Percentiles rank a stretch among this genome's conserved stretches.
Evolutionary conservation across 2,888 invertebrate genomes (phyloP).

Genomic region (Isotomurus palustris): DNA sequence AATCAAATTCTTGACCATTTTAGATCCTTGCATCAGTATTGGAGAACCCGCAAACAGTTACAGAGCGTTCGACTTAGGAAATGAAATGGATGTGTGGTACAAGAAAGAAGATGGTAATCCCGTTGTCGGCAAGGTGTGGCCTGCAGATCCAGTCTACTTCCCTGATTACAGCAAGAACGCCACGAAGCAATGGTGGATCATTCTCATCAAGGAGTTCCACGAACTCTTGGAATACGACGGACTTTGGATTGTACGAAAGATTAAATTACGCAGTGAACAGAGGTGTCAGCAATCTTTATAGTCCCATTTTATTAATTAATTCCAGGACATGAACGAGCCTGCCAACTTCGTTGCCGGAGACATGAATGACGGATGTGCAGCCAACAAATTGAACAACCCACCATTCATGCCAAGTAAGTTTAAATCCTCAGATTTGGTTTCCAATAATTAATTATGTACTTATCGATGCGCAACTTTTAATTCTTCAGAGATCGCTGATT

Average conservation of each 20-base stretch:
- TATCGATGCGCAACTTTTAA: not conserved
- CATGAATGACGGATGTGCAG: slow-evolving; percentile 56
- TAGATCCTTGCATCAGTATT: slow-evolving; percentile 34
- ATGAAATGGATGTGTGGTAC: slow-evolving; percentile 45
- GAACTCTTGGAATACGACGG: slow-evolving; percentile 40
- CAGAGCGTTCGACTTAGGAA: slow-evolving; percentile 33
- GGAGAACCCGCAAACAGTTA: slow-evolving; percentile 20
- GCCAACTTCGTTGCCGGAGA: slow-evolving; percentile 70
- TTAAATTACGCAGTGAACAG: too few relatives aligned
- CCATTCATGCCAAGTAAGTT: slow-evolving; percentile 62
- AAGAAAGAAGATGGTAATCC: slow-evolving; percentile 34
- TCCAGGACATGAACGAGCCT: slow-evolving; percentile 82
- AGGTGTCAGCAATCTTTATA: not conserved
- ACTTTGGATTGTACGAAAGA: slow-evolving; percentile 45
- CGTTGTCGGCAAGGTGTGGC: slow-evolving; percentile 39
- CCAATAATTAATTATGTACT: not conserved
- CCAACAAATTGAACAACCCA: slow-evolving; percentile 59
- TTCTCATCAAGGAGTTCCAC: slow-evolving; percentile 36
- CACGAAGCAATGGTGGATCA: slow-evolving; percentile 40
- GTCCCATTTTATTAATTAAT: slow-evolving; percentile 3
- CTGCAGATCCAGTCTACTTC: slow-evolving; percentile 36
- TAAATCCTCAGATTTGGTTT: not conserved
- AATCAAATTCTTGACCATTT: slow-evolving; percentile 41
- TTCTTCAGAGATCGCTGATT: slow-evolving; percentile 6
- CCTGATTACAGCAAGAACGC: slow-evolving; percentile 42